A percentile compares a stretch with the other conserved stretches of the same genome.
Evolutionary conservation across 2,113 vertebrate species (phyloP).

Genomic region (Rissa tridactyla): DNA sequence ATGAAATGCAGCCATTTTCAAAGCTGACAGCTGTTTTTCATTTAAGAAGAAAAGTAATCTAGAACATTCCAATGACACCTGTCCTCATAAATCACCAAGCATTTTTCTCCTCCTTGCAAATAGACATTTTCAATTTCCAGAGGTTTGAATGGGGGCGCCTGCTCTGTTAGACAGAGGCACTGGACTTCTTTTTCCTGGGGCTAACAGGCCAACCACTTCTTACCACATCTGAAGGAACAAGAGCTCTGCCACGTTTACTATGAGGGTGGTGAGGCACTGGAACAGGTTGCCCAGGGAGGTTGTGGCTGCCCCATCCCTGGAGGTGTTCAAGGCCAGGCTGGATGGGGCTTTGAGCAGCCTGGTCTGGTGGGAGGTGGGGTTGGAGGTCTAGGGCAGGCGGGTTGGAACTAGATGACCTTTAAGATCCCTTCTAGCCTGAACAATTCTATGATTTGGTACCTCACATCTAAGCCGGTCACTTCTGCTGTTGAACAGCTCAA

Average conservation of each 20-base stretch:
- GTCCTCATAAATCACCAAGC: background rate
- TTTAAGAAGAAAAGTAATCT: background rate
- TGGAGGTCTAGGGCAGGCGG: too few species aligned
- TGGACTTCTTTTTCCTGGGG: background rate
- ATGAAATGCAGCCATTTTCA: background rate
- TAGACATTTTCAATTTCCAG: background rate
- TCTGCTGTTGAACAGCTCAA: background rate
- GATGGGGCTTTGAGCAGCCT: too few species aligned
- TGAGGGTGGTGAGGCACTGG: too few species aligned
- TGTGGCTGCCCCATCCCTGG: too few species aligned
- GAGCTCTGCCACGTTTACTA: background rate
- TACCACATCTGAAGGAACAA: background rate
- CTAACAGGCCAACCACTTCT: background rate
- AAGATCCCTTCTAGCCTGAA: too few species aligned
- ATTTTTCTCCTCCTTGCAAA: background rate
- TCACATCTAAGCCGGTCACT: background rate
- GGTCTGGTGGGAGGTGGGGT: too few species aligned
- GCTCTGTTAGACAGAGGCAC: background rate
- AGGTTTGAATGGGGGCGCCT: background rate
- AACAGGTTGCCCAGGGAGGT: too few species aligned
- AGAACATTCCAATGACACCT: background rate
- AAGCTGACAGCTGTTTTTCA: background rate
- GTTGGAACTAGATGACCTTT: too few species aligned
- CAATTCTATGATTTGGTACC: background rate
- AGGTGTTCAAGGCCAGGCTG: too few species aligned